Conservation (phyloP, 1,140 invertebrate species). For the Papilio glaucus region DNA sequence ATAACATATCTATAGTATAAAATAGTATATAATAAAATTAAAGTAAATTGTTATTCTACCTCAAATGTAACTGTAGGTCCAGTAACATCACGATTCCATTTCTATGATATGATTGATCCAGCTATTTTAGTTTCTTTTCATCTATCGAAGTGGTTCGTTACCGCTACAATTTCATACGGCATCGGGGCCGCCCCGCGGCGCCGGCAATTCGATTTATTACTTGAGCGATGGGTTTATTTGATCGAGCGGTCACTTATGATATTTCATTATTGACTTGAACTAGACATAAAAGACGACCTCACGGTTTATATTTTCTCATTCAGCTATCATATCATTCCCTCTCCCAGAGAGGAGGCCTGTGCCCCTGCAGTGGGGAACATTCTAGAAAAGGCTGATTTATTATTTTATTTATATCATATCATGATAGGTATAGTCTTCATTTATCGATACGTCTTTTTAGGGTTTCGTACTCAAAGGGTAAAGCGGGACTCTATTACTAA, state of each 20-base stretch:
- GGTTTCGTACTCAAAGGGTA: no score
- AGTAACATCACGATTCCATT: neutral
- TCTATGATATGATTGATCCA: constrained; percentile 1
- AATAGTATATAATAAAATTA: no score
- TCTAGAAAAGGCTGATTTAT: no score
- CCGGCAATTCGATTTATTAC: constrained; percentile 3
- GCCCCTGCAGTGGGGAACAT: no score
- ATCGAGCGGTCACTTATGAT: constrained; percentile 10
- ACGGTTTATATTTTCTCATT: neutral
- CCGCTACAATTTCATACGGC: constrained; percentile 7
- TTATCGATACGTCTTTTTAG: no score
- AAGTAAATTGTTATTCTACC: neutral
- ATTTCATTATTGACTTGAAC: constrained; percentile 18
- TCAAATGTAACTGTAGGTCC: constrained; percentile 2
- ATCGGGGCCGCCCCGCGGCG: neutral
- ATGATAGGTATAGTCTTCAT: neutral
- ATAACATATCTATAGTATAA: no score
- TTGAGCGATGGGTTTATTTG: constrained; percentile 12
- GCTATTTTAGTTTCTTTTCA: constrained; percentile 21
- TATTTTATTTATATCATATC: neutral
- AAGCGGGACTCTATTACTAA: no score
- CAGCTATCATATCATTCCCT: neutral
- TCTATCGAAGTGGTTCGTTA: constrained; percentile 15
- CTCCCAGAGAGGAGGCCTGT: no score
- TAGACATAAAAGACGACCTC: neutral